Base-by-base conservation (phyloP, 2,797 vertebrate genomes). In the Pseudotriccus pelzelni region DNA sequence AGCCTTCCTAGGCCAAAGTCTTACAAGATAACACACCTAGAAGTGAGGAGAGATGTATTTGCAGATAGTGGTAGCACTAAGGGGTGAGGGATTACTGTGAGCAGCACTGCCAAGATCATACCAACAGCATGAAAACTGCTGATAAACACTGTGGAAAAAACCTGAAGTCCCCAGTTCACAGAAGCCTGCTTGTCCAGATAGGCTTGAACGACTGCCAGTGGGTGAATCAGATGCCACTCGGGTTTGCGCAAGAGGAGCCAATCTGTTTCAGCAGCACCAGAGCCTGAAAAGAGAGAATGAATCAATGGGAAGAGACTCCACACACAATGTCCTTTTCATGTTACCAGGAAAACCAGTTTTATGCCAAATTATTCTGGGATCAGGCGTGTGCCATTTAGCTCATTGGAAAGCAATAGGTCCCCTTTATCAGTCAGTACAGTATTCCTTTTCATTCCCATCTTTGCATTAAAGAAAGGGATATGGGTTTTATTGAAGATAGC, bases 101-200 rank as follows among this genome's bases (percentile, higher is more conserved):
- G 64, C 7, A 1, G 75, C 69, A 34, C 81, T 96, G 96, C 95
- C 97, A 96, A 96, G 89, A 97, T 95, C 68, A 70, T 96, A 96
- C 90, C 73, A 95, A 73, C 88, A 91, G 69, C 91, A 85, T 97
- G 97, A 95, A 96, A 96, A 95, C 53, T 24, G 16, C 95, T 97
- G 97, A 98, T 96, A 97, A 97, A 97, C 22, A 3, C 69, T 19
- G 53, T 22, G 41, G 74, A 84, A 95, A 93, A 85, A 93, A 68
- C 32, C 44, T 89, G 72, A 94, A 90, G 82, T 93, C 69, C 87
- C 96, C 75, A 68, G 46, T 96, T 96, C 90, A 90, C 2, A 3
- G 64, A 90, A 73, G 84, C 70, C 94, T 97, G 97, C 87, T 90
- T 90, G 55, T 89, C 96, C 94, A 97, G 96, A 97, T 95, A 97